These are phyloP conservation scores for Watsonalla binaria DNA, from an alignment of 2,888 invertebrate genomes.

Conservation along the genomic window DNA sequence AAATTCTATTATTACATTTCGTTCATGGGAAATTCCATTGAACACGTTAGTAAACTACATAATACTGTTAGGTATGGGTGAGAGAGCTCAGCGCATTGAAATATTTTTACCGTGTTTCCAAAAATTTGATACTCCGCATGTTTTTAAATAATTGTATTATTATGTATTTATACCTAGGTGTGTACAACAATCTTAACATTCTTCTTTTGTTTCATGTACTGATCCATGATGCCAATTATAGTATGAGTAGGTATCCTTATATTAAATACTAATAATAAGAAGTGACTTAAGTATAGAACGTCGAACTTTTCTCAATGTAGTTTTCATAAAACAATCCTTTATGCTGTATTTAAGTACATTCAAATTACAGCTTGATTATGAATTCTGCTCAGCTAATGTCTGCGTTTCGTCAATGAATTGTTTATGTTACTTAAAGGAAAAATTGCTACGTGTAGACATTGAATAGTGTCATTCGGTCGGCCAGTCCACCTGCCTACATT, in stretches of 20 bases:
- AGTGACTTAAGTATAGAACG: conserved; percentile 10
- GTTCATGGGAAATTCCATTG: background rate
- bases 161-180: conserved; percentile 14
- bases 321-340: conserved; percentile 9
- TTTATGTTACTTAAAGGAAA: conserved; percentile 4
- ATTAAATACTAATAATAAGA: conserved; percentile 12
- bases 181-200: conserved; percentile 37
- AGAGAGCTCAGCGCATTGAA: too few species aligned
- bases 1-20: conserved; percentile 11
- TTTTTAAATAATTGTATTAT: background rate
- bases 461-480: conserved; percentile 12
- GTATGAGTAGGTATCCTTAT: conserved; percentile 66
- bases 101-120: background rate
- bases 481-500: conserved; percentile 42
- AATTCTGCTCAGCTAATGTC: too few species aligned
- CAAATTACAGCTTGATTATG: too few species aligned
- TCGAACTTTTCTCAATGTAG: conserved; percentile 7
- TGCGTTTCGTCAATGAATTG: too few species aligned
- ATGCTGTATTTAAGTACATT: conserved; percentile 18
- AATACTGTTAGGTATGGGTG: background rate
- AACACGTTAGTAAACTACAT: conserved; percentile 10
- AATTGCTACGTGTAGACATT: conserved; percentile 3
- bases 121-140: background rate
- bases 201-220: conserved; percentile 73
- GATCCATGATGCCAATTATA: conserved; percentile 62